Base-by-base conservation (phyloP, 2,113 vertebrate genomes). In the Donacobius atricapilla region DNA sequence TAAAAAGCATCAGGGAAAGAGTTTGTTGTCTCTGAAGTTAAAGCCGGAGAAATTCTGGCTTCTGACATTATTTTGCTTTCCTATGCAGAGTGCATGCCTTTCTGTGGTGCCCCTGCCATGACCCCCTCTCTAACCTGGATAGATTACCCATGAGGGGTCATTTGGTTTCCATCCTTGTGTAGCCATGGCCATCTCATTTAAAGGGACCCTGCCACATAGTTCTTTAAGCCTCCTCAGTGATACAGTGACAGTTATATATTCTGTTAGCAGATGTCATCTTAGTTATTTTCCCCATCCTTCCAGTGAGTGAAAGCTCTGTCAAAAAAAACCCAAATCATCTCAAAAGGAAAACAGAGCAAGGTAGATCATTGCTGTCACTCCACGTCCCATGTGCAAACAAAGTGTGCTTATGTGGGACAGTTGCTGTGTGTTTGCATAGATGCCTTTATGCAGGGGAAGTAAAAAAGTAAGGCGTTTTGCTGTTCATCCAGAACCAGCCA, bases 111-210 rank as follows among this genome's bases (percentile, higher is more conserved):
- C 91, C 79, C 72, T 81, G 23, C 87, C 63, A 60, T 53, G 73
- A 92, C 92, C 87, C 94, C 51, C 19, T 70, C 82, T 87, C 72
- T 92, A 81, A 90, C 93, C 92, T 69, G 88, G 81, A 94, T 71
- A 73, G 95, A 95, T 95, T 94, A 89, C 81, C 48, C 83, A 79
- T 23, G 82, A 82, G 92, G 66, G 89, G 78, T 91, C 87, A 77
- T 87, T 96, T 94, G 61, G 79, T 85, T 91, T 94, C 75, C 65
- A 69, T 90, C 44, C 39, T 91, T 89, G 63, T 92, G 84, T 79
- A 83, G 73, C 78, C 92, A 17, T 14, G 20, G 54, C 50, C 44
- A 15, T 71, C 63, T 75, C 69, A 58, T 86, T 89, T 89, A 72
- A 71, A 58, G 37, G 8, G 77, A 90, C 60, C 27, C 39, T 75